Conservation (phyloP, 2,113 vertebrate genomes). For the Arvicanthis niloticus region DNA sequence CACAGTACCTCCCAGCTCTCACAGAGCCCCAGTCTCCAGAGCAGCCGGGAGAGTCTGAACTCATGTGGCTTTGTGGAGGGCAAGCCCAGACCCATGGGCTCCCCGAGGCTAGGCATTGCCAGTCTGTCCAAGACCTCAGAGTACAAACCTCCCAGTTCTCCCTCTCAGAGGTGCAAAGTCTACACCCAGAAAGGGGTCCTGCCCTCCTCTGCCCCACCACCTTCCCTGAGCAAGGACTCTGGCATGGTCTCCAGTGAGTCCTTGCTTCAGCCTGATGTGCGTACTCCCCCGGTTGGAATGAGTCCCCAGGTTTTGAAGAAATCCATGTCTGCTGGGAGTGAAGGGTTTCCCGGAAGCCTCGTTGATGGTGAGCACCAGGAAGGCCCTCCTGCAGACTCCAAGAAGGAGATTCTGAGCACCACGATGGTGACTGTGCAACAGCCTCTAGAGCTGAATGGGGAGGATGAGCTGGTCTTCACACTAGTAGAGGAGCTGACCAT, state of each 20-base stretch:
- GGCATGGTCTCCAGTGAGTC: conserved; percentile 89
- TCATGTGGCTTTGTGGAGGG: conserved; percentile 90
- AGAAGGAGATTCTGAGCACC: conserved; percentile 90
- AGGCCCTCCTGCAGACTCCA: conserved; percentile 85
- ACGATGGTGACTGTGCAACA: conserved; percentile 94
- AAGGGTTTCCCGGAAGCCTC: conserved; percentile 87
- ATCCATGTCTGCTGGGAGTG: conserved; percentile 88
- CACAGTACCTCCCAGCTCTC: conserved; percentile 86
- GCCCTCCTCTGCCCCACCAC: conserved; percentile 90
- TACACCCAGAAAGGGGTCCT: conserved; percentile 97
- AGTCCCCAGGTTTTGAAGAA: conserved; percentile 93
- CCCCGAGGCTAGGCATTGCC: conserved; percentile 95
- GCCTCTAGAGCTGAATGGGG: conserved; percentile 89
- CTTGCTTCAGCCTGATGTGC: conserved; percentile 90
- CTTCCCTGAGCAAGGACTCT: conserved; percentile 89
- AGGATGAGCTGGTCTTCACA: conserved; percentile 93
- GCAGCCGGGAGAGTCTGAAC: conserved; percentile 93
- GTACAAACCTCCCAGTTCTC: conserved; percentile 94
- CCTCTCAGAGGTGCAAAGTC: conserved; percentile 97
- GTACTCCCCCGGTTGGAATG: conserved; percentile 96
- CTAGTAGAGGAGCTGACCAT: conserved; percentile 92
- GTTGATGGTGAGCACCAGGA: conserved; percentile 85
- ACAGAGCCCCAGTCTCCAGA: conserved; percentile 90
- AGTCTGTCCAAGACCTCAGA: conserved; percentile 97
- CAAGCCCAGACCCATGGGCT: conserved; percentile 95